phyloP scores from a whole-genome alignment of 2,113 vertebrate genomes.

The Salvelinus namaycush region DNA sequence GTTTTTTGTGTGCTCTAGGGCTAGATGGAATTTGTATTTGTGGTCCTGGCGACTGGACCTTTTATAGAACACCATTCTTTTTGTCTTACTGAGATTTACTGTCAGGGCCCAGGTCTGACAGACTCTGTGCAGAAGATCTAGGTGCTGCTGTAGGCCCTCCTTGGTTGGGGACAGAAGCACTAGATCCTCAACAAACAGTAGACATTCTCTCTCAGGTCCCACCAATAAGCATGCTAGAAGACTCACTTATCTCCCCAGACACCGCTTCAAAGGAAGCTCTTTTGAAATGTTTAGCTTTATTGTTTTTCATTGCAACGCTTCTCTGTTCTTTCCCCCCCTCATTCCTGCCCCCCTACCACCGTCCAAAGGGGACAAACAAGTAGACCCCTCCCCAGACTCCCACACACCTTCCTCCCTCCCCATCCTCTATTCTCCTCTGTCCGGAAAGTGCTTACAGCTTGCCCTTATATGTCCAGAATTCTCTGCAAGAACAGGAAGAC shows the following conservation, averaged over 20 bases:
- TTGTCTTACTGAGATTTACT: too few species aligned
- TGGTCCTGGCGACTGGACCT: too few species aligned
- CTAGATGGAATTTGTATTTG: too few species aligned
- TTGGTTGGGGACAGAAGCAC: too few species aligned
- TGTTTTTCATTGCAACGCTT: constrained; percentile 34
- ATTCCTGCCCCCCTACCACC: constrained; percentile 40
- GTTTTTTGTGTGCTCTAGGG: too few species aligned
- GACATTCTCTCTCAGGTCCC: background rate
- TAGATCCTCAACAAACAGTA: too few species aligned
- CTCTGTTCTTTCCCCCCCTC: constrained; percentile 23
- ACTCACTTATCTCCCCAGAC: constrained; percentile 20
- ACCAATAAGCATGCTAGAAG: constrained; percentile 20
- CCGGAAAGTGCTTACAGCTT: constrained; percentile 41
- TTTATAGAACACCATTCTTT: too few species aligned
- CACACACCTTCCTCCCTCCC: constrained; percentile 29
- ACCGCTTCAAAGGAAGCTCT: constrained; percentile 42
- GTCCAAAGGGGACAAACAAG: constrained; percentile 58
- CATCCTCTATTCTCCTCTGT: constrained; percentile 11
- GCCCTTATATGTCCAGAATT: constrained; percentile 75
- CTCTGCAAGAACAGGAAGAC: constrained; percentile 61
- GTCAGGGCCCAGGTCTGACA: too few species aligned
- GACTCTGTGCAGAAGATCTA: too few species aligned
- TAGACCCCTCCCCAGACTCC: constrained; percentile 38
- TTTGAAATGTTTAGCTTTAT: constrained; percentile 44
- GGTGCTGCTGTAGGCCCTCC: too few species aligned